Evolutionary conservation across 2,797 vertebrate species (phyloP).

Genomic region (Darevskia nairensis): DNA sequence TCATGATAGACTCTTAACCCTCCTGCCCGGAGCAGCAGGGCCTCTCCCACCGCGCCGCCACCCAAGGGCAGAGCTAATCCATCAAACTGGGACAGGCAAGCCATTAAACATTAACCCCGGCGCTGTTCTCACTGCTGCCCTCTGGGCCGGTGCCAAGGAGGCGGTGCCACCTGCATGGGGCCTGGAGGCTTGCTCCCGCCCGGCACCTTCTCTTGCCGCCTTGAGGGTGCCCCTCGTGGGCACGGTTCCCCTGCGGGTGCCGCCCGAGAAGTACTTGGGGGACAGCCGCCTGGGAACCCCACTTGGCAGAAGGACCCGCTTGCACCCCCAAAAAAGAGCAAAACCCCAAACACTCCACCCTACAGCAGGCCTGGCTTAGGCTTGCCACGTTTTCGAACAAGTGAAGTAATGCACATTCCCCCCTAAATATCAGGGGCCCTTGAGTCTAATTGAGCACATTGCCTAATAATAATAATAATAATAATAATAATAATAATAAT

Average conservation of each 20-base stretch:
- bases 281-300: too few relatives aligned
- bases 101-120: conserved; percentile 36
- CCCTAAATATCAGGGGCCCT: too few relatives aligned
- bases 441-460: too few relatives aligned
- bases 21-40: conserved; percentile 4
- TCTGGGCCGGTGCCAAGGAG: background rate
- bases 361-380: too few relatives aligned
- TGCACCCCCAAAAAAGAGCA: background rate
- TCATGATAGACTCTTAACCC: conserved; percentile 13
- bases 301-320: too few relatives aligned
- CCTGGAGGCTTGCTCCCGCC: background rate
- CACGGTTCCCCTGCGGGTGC: too few relatives aligned
- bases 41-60: conserved; percentile 9
- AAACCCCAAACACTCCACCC: too few relatives aligned
- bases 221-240: background rate
- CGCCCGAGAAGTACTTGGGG: too few relatives aligned
- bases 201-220: background rate
- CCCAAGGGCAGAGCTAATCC: conserved; percentile 34
- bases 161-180: background rate
- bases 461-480: too few relatives aligned
- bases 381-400: too few relatives aligned
- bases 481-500: too few relatives aligned
- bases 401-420: too few relatives aligned
- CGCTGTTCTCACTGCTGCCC: background rate
- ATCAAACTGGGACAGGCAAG: background rate